Evolutionary conservation across 2,113 vertebrate genomes (phyloP).

Genomic region (Microtus oregoni): DNA sequence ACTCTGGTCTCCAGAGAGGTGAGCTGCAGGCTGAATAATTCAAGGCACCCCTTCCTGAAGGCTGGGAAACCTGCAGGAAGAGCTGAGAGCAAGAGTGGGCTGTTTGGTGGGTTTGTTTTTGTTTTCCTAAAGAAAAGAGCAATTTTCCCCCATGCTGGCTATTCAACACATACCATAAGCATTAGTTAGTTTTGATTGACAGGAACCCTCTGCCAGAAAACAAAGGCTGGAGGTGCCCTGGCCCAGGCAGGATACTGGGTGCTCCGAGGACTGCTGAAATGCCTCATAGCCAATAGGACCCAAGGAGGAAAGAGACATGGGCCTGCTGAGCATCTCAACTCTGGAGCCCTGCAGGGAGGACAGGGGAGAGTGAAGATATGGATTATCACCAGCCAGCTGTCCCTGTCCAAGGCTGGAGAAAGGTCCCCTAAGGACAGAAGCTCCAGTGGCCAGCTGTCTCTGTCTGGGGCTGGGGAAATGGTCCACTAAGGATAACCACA

Average conservation of each 20-base stretch:
- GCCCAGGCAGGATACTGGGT: background rate
- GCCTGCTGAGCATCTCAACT: background rate
- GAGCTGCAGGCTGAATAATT: slow-evolving; percentile 78
- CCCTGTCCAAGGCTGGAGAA: background rate
- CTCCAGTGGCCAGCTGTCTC: background rate
- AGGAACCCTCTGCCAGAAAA: slow-evolving; percentile 8
- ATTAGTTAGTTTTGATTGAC: slow-evolving; percentile 68
- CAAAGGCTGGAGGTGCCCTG: background rate
- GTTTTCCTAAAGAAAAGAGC: slow-evolving; percentile 64
- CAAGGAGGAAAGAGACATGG: too few species aligned
- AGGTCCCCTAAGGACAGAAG: background rate
- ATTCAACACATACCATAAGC: slow-evolving; percentile 51
- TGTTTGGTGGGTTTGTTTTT: background rate
- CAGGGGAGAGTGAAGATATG: accelerated
- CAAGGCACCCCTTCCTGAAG: slow-evolving; percentile 71
- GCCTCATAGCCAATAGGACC: too few species aligned
- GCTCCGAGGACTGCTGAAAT: background rate
- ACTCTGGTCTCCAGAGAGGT: slow-evolving; percentile 69
- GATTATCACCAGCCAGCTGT: background rate
- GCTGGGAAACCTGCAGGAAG: slow-evolving; percentile 50
- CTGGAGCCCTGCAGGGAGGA: background rate
- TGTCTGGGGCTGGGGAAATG: background rate
- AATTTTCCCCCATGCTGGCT: slow-evolving; percentile 64
- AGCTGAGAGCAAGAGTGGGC: slow-evolving; percentile 54
- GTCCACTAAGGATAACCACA: background rate